Base-by-base conservation (phyloP, 2,888 invertebrate species). In the Gari tellinella region DNA sequence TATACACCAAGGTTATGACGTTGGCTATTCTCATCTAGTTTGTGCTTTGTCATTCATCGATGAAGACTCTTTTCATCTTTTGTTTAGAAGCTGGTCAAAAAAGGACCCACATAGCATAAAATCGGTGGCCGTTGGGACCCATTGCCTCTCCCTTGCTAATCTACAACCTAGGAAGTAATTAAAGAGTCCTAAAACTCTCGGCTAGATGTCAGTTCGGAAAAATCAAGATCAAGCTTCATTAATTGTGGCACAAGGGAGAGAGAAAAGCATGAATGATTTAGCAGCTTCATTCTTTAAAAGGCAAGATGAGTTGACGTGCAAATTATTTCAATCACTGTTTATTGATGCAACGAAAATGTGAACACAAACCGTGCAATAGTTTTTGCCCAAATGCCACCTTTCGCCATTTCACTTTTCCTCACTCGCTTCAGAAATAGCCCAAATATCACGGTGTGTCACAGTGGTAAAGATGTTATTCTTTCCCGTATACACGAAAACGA, bases 1-100 rank as follows among this genome's bases (percentile, higher is more conserved):
- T 68, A 73, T 52, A 64, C 64, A 61, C 55, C 49, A 53, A 64
- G 73, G 73, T 73, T 73, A 73, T 74, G 61, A 58, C 69, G 69
- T 68, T 74, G 65, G 61, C 56, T 69, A 56, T 68, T 65, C 56
- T 46, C 45, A 46, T 57, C 26, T 48, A 40, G 55, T 68, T 74
- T 64, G 56, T 56, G 51, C 31, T n/a, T 40, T 61, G 43, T 51
- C 52, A 49, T 21, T 49, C 56, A 49, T 40, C 52, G 38, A 19
- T 19, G 56, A 66, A 19, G 37, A 21, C 40, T 58, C 65, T 49
- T 74, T 74, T 74, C 65, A 69, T 69, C 74, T 61, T 48, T 74
- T 74, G 74, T 74, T 51, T 61, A 37, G 55, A 43, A 38, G 53
- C 60, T 68, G 68, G 61, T 64, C 69, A 56, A 60, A 37, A 41